Evolutionary conservation across 2,888 invertebrate species (phyloP).

Genomic region (Dexiosoma caninum): DNA sequence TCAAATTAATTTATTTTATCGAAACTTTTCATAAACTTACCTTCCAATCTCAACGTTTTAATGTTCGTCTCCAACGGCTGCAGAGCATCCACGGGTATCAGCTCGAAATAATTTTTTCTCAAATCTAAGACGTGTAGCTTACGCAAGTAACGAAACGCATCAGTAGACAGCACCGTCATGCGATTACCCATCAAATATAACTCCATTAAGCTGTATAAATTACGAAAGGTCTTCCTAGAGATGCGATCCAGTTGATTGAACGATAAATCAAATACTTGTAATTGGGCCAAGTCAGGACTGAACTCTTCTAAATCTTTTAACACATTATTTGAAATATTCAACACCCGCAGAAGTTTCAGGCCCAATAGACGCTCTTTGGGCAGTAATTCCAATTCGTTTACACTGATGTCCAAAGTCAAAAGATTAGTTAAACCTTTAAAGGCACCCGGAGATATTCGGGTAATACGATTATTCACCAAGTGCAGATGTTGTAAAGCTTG

Average conservation of each 20-base stretch:
- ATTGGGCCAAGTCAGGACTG: conserved; percentile 85
- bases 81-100: conserved; percentile 87
- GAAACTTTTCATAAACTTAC: too few species aligned
- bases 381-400: conserved; percentile 89
- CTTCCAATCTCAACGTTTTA: conserved; percentile 86
- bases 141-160: conserved; percentile 86
- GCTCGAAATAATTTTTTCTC: conserved; percentile 89
- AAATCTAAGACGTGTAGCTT: conserved; percentile 88
- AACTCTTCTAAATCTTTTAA: conserved; percentile 90
- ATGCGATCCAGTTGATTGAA: conserved; percentile 89
- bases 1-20: too few species aligned
- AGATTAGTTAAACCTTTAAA: conserved; percentile 88
- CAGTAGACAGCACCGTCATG: conserved; percentile 86
- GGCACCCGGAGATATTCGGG: conserved; percentile 89
- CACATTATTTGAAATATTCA: conserved; percentile 91
- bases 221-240: conserved; percentile 86
- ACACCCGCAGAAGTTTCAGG: conserved; percentile 83
- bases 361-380: conserved; percentile 91
- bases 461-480: conserved; percentile 85
- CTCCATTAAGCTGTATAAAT: conserved; percentile 87
- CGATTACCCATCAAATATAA: conserved; percentile 89
- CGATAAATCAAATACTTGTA: conserved; percentile 89
- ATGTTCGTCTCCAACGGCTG: conserved; percentile 89
- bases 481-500: conserved; percentile 87
- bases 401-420: conserved; percentile 87